Evolutionary conservation across 2,797 vertebrate genomes (phyloP).

Genomic region (Microctenopoma lineatum): DNA sequence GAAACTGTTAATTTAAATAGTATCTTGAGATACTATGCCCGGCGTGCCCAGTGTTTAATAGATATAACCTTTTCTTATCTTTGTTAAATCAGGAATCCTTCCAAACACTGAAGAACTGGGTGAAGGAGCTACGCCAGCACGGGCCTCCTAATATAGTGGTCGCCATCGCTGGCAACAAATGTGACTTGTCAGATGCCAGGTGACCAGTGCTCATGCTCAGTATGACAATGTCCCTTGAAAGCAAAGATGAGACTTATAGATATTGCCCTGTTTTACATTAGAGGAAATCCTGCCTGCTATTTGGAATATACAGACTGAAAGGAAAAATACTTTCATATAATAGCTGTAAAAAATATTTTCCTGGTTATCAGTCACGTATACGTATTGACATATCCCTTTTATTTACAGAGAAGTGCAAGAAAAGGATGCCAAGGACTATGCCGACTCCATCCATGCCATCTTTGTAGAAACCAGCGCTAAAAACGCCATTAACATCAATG

Average conservation of each 20-base stretch:
- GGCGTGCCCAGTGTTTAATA: conserved; percentile 8
- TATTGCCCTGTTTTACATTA: neutral
- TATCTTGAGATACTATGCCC: neutral
- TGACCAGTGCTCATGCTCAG: conserved; percentile 54
- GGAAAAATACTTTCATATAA: too few relatives aligned
- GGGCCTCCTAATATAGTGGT: conserved; percentile 98
- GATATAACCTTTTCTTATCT: neutral
- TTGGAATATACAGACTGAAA: too few relatives aligned
- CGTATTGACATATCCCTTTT: conserved; percentile 1
- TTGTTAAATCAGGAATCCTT: conserved; percentile 89
- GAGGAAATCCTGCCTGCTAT: too few relatives aligned
- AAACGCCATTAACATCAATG: conserved; percentile 98
- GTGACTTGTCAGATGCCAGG: conserved; percentile 95
- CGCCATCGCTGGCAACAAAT: conserved; percentile 98
- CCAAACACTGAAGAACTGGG: conserved; percentile 97
- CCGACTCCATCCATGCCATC: conserved; percentile 97
- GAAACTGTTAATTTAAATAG: neutral
- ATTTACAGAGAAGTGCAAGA: conserved; percentile 93
- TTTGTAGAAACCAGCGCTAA: conserved; percentile 99
- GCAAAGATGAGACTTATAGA: conserved; percentile 6
- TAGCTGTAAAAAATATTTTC: neutral
- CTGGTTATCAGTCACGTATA: conserved; percentile 38
- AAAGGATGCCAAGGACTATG: conserved; percentile 98
- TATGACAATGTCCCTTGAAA: neutral
- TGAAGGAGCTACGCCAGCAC: conserved; percentile 96